Percentiles rank a stretch among this genome's conserved stretches.
Evolutionary conservation across 1,140 invertebrate genomes (phyloP).

Genomic region (Conus ventricosus): DNA sequence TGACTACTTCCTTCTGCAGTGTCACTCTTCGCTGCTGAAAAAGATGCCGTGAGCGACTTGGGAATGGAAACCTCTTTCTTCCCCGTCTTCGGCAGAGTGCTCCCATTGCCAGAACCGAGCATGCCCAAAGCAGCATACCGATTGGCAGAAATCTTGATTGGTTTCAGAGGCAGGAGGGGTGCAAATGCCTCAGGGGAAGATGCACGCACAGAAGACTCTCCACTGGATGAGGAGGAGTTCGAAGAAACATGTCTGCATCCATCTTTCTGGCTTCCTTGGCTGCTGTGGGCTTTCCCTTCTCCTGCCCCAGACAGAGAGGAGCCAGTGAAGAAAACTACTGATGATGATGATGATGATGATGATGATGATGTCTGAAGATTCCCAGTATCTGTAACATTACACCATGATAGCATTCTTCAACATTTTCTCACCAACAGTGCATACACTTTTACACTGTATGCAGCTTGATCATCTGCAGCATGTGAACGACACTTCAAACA

Average conservation of each 20-base stretch:
- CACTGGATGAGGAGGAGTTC: neutral
- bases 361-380: neutral
- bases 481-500: too few relatives aligned
- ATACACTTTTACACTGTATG: too few relatives aligned
- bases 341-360: neutral
- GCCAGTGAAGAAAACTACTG: neutral
- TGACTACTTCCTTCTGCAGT: neutral
- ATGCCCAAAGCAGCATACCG: neutral
- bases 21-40: neutral
- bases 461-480: too few relatives aligned
- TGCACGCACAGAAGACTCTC: neutral
- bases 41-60: neutral
- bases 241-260: neutral
- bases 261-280: neutral
- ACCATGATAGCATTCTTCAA: too few relatives aligned
- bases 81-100: neutral
- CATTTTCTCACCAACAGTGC: too few relatives aligned
- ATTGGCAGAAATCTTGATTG: constrained; percentile 4
- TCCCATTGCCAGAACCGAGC: neutral
- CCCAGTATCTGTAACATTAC: too few relatives aligned
- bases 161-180: constrained; percentile 9
- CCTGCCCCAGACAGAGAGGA: neutral
- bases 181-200: neutral
- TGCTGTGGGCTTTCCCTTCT: neutral
- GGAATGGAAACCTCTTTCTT: neutral